These are phyloP conservation scores for Papilio xuthus DNA, from an alignment of 1,140 invertebrate species.

Conservation along the genomic window DNA sequence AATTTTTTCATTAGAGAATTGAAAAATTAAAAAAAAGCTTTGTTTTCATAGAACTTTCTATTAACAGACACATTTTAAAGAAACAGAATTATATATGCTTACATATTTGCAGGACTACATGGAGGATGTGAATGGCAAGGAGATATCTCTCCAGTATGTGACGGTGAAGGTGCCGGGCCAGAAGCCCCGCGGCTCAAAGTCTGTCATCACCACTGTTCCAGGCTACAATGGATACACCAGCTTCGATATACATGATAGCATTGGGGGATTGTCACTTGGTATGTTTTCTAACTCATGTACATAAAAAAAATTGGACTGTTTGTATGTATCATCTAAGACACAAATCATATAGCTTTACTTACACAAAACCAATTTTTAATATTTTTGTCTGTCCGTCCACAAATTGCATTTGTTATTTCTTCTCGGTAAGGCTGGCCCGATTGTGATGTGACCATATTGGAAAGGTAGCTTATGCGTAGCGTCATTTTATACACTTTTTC, in stretches of 20 bases:
- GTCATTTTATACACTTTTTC: too few species aligned
- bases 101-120: constrained; percentile 93
- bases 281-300: constrained; percentile 41
- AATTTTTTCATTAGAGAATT: neutral
- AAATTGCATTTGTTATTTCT: too few species aligned
- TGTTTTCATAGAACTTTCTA: too few species aligned
- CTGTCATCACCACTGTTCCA: constrained; percentile 86
- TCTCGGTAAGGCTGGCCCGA: too few species aligned
- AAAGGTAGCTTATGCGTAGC: too few species aligned
- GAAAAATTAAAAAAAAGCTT: neutral
- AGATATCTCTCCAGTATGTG: constrained; percentile 97
- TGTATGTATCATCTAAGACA: too few species aligned
- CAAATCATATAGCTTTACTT: too few species aligned
- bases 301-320: neutral
- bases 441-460: too few species aligned
- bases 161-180: constrained; percentile 99
- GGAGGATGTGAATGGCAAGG: constrained; percentile 98
- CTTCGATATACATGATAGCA: constrained; percentile 84
- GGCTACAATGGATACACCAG: constrained; percentile 79
- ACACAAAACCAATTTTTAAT: too few species aligned
- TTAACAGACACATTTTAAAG: too few species aligned
- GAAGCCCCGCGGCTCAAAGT: constrained; percentile 93
- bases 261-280: constrained; percentile 84
- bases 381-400: too few species aligned
- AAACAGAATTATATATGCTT: neutral